Evolutionary conservation across 2,888 invertebrate species (phyloP).

Genomic region (Phortica okadai): DNA sequence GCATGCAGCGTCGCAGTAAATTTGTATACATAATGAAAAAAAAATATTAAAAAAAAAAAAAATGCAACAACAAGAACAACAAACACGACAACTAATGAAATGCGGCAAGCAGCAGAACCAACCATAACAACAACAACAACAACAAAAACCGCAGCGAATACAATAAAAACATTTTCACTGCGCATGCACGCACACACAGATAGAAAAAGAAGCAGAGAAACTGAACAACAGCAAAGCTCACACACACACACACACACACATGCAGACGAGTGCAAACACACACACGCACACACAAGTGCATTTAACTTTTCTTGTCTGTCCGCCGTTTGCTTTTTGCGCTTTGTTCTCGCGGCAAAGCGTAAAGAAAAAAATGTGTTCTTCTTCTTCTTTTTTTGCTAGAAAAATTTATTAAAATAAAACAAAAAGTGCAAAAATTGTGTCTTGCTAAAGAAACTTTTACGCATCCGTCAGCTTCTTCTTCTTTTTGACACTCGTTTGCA

Average conservation of each 20-base stretch:
- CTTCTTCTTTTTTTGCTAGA: conserved; percentile 9
- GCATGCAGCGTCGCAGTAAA: conserved; percentile 52
- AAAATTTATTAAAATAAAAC: conserved; percentile 17
- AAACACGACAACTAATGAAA: conserved; percentile 12
- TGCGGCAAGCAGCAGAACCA: conserved; percentile 21
- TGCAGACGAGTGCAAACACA: conserved; percentile 22
- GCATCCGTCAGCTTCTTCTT: neutral
- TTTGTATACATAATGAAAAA: conserved; percentile 35
- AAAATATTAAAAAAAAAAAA: conserved; percentile 49
- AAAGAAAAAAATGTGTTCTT: conserved; percentile 24
- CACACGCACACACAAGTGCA: conserved; percentile 10
- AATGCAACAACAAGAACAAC: conserved; percentile 38
- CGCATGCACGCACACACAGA: conserved; percentile 62
- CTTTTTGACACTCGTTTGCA: conserved; percentile 2
- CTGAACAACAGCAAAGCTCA: neutral
- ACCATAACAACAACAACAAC: conserved; percentile 38
- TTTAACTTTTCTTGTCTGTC: conserved; percentile 38
- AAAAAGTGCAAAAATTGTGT: neutral
- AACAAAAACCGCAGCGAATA: conserved; percentile 28
- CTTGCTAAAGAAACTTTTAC: neutral
- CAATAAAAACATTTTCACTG: conserved; percentile 56
- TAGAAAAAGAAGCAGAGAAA: neutral
- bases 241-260: conserved; percentile 32
- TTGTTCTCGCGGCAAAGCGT: conserved; percentile 56
- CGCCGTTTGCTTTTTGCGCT: conserved; percentile 50